Percentiles rank a stretch among this genome's conserved stretches.
Evolutionary conservation across 2,113 vertebrate species (phyloP).

Genomic region (Apodemus sylvaticus): DNA sequence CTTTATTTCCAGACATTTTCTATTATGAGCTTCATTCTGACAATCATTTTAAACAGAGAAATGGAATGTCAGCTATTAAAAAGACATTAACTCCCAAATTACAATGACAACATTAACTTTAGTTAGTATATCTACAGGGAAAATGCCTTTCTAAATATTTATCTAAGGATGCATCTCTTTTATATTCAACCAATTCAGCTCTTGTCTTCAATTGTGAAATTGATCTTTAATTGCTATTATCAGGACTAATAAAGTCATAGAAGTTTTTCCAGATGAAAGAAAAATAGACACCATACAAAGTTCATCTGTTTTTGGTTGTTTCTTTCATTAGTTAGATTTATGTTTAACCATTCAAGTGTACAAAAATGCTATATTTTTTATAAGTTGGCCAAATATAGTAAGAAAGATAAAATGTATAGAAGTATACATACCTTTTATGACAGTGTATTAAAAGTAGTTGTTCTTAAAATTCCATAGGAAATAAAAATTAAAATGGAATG

Average conservation of each 20-base stretch:
- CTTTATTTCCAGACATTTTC: constrained; percentile 57
- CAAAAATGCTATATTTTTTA: no score
- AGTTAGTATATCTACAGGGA: constrained; percentile 17
- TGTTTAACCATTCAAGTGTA: background rate
- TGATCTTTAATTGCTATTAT: constrained; percentile 10
- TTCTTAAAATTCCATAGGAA: no score
- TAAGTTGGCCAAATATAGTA: no score
- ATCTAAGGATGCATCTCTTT: constrained; percentile 16
- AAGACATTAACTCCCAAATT: constrained; percentile 63
- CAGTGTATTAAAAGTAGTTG: no score
- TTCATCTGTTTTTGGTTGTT: background rate
- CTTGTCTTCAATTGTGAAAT: constrained; percentile 12
- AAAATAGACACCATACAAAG: constrained; percentile 13
- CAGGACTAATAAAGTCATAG: background rate
- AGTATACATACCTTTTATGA: no score
- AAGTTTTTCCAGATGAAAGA: background rate
- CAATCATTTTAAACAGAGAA: constrained; percentile 53
- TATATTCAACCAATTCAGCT: background rate
- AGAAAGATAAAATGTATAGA: no score
- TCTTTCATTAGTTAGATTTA: constrained; percentile 13
- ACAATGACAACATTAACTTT: constrained; percentile 59
- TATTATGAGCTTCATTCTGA: constrained; percentile 55
- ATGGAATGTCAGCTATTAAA: constrained; percentile 65
- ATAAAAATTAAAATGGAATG: no score
- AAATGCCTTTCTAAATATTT: constrained; percentile 49